Percentiles rank a stretch among this genome's conserved stretches.
Conservation (phyloP, 2,113 vertebrate genomes). For the Tachysurus fulvidraco region DNA sequence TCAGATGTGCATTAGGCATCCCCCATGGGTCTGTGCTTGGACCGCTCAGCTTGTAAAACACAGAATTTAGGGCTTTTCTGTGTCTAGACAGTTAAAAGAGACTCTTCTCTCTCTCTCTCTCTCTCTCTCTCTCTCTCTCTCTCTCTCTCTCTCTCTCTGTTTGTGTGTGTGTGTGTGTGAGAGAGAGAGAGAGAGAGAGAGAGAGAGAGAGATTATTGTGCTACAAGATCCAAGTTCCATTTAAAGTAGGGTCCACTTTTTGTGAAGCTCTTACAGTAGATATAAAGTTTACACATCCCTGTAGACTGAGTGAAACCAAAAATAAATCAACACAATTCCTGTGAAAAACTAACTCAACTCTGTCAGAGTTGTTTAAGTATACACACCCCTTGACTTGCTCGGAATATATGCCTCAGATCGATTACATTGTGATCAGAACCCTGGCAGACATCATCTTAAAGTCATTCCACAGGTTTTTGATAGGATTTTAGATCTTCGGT, state of each 20-base stretch:
- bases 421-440: not conserved
- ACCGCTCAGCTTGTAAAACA: slow-evolving; percentile 41
- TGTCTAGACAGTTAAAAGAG: slow-evolving; percentile 28
- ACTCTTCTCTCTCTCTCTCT: not conserved
- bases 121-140: no score
- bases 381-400: not conserved
- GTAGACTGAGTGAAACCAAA: not conserved
- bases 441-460: not conserved
- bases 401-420: not conserved
- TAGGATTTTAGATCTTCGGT: not conserved
- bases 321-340: not conserved
- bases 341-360: not conserved
- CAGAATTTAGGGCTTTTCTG: slow-evolving; percentile 46
- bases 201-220: not conserved
- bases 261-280: not conserved
- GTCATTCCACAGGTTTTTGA: not conserved
- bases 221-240: not conserved
- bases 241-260: not conserved
- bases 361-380: not conserved
- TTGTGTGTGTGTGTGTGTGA: not conserved
- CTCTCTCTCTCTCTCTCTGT: no score
- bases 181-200: not conserved
- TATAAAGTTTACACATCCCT: not conserved
- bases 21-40: slow-evolving; percentile 35
- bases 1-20: slow-evolving; percentile 41